Evolutionary conservation across 2,113 vertebrate genomes (phyloP), one percentile per base, ranked within the genome.

Genomic region (Corynorhinus townsendii): DNA sequence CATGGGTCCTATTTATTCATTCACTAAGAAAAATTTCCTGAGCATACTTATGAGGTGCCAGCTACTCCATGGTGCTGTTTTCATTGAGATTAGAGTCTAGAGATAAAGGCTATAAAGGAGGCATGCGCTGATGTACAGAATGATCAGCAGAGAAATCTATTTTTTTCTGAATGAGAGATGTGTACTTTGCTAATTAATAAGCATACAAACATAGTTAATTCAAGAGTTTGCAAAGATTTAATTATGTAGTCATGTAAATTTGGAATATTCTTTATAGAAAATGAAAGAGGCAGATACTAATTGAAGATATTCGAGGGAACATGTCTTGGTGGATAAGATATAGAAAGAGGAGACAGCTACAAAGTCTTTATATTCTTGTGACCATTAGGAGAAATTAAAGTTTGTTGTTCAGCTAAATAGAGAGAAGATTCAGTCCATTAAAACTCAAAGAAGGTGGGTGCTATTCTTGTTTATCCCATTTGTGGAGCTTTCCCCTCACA

Each of bases 201-300:
- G 73, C 86, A 83, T 56, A 73, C 72, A 90, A 95, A 95, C 68
- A 86, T 66, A 92, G 83, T 95, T 91, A 85, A 82, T 76, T 95
- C 91, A 96, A 95, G 90, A 92, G 82, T 95, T 95, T 91, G 73
- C 89, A 94, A 95, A 94, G 75, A 71, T 93, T 97, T 95, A 94
- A 96, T 96, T 91, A 97, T 71, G 62, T 64, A 86, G 86, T 35
- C 30, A 24, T 83, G 19, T 89, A 87, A 96, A 96, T 95, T 72
- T 89, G 86, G 86, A 96, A 86, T 72, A 73, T 49, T 88, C 89
- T 94, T 97, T 96, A 86, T 90, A 72, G 66, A 93, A 95, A 86
- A 88, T 68, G 92, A 77, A 73, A 83, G 82, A 94, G 40, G 89
- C 3, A 92, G 95, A 80, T 72, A 89, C 73, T 90, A 93, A 96